Evolutionary conservation across 2,888 invertebrate species (phyloP).

Genomic region (Atrina japonica): DNA sequence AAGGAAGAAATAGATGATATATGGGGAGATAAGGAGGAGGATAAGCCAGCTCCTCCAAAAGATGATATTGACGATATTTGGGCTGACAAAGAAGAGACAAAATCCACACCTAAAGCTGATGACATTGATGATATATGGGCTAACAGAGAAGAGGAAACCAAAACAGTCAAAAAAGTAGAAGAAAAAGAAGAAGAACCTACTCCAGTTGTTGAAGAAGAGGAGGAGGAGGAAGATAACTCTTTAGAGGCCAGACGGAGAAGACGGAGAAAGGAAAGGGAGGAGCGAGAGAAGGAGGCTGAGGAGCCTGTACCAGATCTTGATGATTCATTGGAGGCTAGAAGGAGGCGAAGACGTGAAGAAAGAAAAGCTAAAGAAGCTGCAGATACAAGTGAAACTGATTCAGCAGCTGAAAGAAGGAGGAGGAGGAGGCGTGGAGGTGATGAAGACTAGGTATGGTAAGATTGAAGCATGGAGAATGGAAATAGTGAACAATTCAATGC

Average conservation of each 20-base stretch:
- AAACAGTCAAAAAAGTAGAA: slow-evolving; percentile 11
- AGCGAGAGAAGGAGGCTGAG: slow-evolving; percentile 19
- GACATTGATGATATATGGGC: slow-evolving; percentile 17
- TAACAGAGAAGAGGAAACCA: slow-evolving; percentile 4
- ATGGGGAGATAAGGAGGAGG: not conserved
- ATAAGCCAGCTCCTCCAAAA: not conserved
- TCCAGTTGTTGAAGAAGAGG: slow-evolving; percentile 1
- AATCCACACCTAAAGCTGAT: slow-evolving; percentile 7
- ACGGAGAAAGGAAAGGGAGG: slow-evolving; percentile 25
- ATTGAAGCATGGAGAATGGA: not conserved
- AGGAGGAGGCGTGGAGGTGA: slow-evolving; percentile 29
- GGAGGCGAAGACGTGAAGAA: slow-evolving; percentile 29
- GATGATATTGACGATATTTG: slow-evolving; percentile 3
- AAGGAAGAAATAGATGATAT: slow-evolving; percentile 7
- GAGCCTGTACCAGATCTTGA: slow-evolving; percentile 17
- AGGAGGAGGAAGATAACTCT: slow-evolving; percentile 36
- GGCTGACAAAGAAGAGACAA: slow-evolving; percentile 6
- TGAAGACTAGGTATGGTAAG: slow-evolving; percentile 37
- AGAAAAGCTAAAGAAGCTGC: slow-evolving; percentile 31
- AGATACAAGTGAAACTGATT: slow-evolving; percentile 19
- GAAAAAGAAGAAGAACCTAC: slow-evolving; percentile 13
- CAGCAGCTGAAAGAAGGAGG: slow-evolving; percentile 35
- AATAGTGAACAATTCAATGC: too few species aligned
- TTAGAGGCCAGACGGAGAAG: slow-evolving; percentile 25
- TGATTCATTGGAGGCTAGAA: slow-evolving; percentile 1